These are phyloP conservation scores for Brachypodius melanocephalos DNA, from an alignment of 2,113 vertebrate genomes.

Conservation along the genomic window DNA sequence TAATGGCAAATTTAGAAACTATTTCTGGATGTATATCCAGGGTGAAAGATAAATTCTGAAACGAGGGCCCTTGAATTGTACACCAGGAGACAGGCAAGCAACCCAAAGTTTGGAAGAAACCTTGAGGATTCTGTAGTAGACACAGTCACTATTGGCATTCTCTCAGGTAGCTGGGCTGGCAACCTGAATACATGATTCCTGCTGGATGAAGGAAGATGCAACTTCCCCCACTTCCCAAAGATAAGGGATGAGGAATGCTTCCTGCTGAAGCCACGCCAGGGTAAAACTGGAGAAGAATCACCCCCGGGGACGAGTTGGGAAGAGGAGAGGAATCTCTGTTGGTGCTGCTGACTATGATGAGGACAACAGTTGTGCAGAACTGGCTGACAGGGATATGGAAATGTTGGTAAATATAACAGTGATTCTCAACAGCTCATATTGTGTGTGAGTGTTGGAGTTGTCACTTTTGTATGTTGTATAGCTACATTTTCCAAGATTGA, in stretches of 20 bases:
- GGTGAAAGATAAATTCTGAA: background rate
- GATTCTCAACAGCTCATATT: slow-evolving; percentile 73
- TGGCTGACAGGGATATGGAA: slow-evolving; percentile 72
- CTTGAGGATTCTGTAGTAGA: background rate
- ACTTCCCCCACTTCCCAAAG: background rate
- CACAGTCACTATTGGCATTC: background rate
- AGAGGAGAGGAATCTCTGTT: slow-evolving; percentile 59
- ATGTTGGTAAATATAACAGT: slow-evolving; percentile 75
- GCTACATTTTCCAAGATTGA: slow-evolving; percentile 72
- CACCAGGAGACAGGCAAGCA: background rate
- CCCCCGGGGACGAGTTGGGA: background rate
- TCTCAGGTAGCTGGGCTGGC: background rate
- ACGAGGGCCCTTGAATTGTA: background rate
- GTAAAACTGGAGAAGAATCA: slow-evolving; percentile 36
- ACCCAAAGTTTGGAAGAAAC: background rate
- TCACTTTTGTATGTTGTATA: slow-evolving; percentile 70
- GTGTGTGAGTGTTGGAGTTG: slow-evolving; percentile 70
- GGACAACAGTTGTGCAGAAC: slow-evolving; percentile 71
- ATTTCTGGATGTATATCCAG: background rate
- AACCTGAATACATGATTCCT: background rate
- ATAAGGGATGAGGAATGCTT: background rate
- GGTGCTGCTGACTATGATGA: slow-evolving; percentile 68
- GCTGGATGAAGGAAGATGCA: background rate
- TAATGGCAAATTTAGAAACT: background rate
- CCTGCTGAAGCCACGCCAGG: background rate